Evolutionary conservation across 2,797 vertebrate species (phyloP).

Genomic region (Borostomias antarcticus): DNA sequence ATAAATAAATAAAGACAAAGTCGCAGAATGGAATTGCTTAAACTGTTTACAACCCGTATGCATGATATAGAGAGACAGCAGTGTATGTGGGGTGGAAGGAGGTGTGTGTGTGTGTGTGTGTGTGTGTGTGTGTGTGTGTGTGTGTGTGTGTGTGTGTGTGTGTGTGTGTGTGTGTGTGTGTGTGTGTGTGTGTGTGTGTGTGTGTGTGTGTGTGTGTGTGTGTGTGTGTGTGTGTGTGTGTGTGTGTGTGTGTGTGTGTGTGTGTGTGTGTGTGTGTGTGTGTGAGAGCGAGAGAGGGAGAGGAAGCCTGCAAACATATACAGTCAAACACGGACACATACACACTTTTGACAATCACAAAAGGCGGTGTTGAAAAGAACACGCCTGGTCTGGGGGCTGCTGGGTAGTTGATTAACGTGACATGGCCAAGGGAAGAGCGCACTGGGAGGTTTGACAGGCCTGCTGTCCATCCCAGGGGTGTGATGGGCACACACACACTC

Average conservation of each 20-base stretch:
- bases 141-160: not conserved
- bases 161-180: not conserved
- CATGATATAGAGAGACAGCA: not conserved
- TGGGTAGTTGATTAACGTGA: constrained; percentile 65
- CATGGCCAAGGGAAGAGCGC: constrained; percentile 50
- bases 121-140: not conserved
- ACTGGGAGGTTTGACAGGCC: constrained; percentile 62
- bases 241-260: not conserved
- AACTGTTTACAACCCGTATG: not conserved
- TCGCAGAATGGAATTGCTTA: constrained; percentile 5
- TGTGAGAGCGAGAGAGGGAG: constrained; percentile 18
- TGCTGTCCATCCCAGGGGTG: constrained; percentile 48
- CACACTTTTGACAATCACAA: constrained; percentile 59
- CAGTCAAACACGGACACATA: constrained; percentile 60
- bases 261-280: not conserved
- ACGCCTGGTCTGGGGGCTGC: constrained; percentile 18
- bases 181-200: not conserved
- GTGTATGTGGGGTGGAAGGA: not conserved
- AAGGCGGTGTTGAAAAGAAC: constrained; percentile 35
- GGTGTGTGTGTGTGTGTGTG: not conserved
- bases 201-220: not conserved
- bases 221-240: not conserved
- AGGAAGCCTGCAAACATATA: constrained; percentile 55
- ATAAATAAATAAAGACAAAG: constrained; percentile 24
- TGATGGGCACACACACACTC: not conserved